Conservation (phyloP, 2,888 invertebrate genomes). For the Oasisia sp. region DNA sequence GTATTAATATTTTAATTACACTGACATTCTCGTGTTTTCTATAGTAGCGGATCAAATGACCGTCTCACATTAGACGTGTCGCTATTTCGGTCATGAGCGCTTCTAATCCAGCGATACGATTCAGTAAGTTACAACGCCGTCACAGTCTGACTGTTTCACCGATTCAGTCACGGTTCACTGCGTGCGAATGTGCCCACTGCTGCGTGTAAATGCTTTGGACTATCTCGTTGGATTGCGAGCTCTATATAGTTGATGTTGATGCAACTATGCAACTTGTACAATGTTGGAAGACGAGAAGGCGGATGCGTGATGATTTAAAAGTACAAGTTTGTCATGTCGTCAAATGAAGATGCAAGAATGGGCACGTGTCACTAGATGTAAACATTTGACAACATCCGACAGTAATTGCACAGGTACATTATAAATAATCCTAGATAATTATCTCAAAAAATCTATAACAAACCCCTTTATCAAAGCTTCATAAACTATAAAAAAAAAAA, state of each 20-base stretch:
- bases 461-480: no score
- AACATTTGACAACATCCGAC: background rate
- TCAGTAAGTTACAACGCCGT: background rate
- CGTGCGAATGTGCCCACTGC: background rate
- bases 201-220: background rate
- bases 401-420: background rate
- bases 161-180: background rate
- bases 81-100: conserved; percentile 1
- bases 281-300: background rate
- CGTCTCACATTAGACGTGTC: background rate
- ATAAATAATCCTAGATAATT: no score
- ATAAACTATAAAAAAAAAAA: no score
- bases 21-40: background rate
- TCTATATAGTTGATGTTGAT: background rate
- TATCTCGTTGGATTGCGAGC: background rate
- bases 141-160: background rate
- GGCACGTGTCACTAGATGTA: background rate
- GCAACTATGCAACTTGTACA: background rate
- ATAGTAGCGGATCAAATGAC: background rate
- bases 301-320: background rate
- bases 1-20: background rate
- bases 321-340: background rate
- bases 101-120: background rate
- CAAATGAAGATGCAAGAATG: background rate
- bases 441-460: no score